phyloP scores from a whole-genome alignment of 2,113 vertebrate species.

The Callipepla squamata region DNA sequence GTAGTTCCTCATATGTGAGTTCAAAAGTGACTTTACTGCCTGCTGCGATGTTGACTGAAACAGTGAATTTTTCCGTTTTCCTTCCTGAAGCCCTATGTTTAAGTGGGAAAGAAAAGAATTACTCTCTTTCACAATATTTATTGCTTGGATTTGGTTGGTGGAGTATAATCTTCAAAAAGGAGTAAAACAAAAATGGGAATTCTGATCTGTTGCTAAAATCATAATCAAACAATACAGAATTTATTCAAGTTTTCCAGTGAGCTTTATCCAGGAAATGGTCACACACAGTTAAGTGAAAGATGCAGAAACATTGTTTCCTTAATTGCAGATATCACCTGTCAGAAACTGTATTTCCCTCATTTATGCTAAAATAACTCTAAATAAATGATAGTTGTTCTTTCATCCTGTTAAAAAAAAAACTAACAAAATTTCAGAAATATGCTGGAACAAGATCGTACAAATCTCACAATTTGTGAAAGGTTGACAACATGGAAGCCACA shows the following conservation, averaged over 20 bases:
- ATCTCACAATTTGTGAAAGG: background rate
- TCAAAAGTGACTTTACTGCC: constrained; percentile 90
- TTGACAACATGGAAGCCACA: background rate
- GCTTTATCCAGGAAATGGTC: background rate
- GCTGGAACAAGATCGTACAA: background rate
- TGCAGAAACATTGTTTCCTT: background rate
- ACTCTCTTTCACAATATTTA: background rate
- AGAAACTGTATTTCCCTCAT: background rate
- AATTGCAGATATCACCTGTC: background rate
- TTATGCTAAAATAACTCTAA: background rate
- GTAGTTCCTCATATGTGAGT: constrained; percentile 91
- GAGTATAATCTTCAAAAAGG: background rate
- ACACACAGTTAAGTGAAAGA: background rate
- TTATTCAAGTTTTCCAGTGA: background rate
- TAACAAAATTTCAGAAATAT: background rate
- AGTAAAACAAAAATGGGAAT: background rate
- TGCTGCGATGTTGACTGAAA: constrained; percentile 86
- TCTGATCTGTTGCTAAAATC: background rate
- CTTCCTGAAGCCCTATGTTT: constrained; percentile 87
- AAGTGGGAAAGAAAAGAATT: background rate
- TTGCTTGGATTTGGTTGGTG: background rate
- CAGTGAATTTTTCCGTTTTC: constrained; percentile 91
- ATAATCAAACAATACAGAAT: background rate
- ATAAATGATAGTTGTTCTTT: background rate
- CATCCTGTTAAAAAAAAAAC: background rate